Evolutionary conservation across 2,113 vertebrate species (phyloP), one percentile per base, ranked within the genome.

Genomic region (Hirundichthys speculiger): DNA sequence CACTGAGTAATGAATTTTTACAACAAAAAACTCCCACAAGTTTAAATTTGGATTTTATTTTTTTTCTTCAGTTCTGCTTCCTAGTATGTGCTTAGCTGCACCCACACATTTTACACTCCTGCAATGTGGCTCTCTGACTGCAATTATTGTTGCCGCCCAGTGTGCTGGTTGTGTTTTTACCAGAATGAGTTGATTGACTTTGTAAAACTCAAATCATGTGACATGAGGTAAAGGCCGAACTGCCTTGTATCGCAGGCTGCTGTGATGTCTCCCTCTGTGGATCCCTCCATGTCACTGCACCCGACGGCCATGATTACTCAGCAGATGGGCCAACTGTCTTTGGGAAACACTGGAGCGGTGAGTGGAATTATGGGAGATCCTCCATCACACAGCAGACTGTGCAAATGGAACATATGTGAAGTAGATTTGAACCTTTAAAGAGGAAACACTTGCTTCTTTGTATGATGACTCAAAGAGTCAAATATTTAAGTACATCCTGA

Each of bases 321-420:
- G 93, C 98, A 99, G 90, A 99, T 99, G 96, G 95, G 96, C 92
- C 98, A 99, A 71, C 94, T 99, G 89, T 97, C 97, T 45, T 80
- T 99, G 91, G 96, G 96, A 86, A 96, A 95, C 93, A 94, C 93
- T 78, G 95, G 94, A 93, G 92, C 93, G 73, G 96, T 97, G 92
- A 83, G 96, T 67, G 9, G 30, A 34, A 64, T 69, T 77, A 49
- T 75, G 77, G 77, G 77, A 79, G 20, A 16, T 38, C 20, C 5
- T 34, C 13, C 18, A 38, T 55, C 34, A 18, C 22, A 38, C 6
- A 18, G 22, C 50, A 19, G 20, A 18, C 8, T 41, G 16, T 42
- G 62, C 18, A 57, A n/a, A 66, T 57, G 8, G 47, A 40, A 77
- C 46, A 73, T 47, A 40, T 49, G 49, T 34, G 12, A 4, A 34